Evolutionary conservation across 1,140 invertebrate genomes (phyloP).

Genomic region (Euglossa dilemma): DNA sequence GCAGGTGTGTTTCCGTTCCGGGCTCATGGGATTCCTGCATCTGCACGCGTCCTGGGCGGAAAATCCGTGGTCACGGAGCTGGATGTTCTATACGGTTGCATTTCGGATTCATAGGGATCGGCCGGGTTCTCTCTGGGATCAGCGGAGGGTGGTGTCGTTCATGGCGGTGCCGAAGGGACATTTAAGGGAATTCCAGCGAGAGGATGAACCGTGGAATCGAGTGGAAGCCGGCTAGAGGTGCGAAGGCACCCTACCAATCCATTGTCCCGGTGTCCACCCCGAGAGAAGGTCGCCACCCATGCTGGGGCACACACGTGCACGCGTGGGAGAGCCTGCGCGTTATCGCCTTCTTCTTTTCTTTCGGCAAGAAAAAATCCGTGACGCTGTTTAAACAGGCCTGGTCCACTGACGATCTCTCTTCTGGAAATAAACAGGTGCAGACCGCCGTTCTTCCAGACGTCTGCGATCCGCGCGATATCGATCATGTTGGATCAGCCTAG

Average conservation of each 20-base stretch:
- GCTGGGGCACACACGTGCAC: conserved; percentile 6
- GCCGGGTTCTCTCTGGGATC: conserved; percentile 3
- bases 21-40: conserved; percentile 2
- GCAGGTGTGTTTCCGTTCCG: conserved; percentile 25
- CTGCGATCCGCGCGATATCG: not conserved
- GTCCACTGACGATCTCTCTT: not conserved
- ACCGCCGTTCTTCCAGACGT: not conserved
- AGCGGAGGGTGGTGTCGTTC: conserved; percentile 17
- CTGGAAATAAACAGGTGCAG: conserved; percentile 48
- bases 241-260: conserved; percentile 61
- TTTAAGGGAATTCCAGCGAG: conserved; percentile 49
- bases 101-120: conserved; percentile 48
- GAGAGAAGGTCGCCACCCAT: conserved; percentile 29
- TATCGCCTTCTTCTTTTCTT: not conserved
- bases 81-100: conserved; percentile 8
- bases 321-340: conserved; percentile 10
- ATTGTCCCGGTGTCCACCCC: conserved; percentile 64
- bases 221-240: conserved; percentile 52
- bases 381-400: conserved; percentile 48
- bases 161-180: conserved; percentile 27
- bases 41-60: not conserved
- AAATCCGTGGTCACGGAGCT: not conserved
- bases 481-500: not conserved
- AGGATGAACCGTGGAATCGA: conserved; percentile 50
- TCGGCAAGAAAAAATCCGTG: conserved; percentile 27